Percentiles rank a stretch among this genome's conserved stretches.
phyloP scores from a whole-genome alignment of 1,140 invertebrate species.

The Zaprionus africanus region DNA sequence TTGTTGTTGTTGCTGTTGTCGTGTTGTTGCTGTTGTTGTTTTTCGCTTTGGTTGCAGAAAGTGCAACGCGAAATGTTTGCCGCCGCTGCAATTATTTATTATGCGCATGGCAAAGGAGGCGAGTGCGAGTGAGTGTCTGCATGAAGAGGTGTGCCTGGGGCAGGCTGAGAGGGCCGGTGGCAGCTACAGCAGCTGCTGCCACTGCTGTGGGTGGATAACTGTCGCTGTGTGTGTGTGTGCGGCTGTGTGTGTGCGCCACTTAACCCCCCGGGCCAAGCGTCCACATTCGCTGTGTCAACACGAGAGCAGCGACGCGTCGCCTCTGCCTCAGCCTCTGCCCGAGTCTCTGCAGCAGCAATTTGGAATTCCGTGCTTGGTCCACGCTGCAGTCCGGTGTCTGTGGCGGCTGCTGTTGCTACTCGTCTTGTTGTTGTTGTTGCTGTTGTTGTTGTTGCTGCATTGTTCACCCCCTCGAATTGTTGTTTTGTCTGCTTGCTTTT shows the following conservation, averaged over 20 bases:
- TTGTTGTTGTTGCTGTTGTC: constrained; percentile 24
- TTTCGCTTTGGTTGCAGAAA: constrained; percentile 80
- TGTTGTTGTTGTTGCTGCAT: constrained; percentile 31
- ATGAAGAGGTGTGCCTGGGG: constrained; percentile 5
- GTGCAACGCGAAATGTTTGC: constrained; percentile 78
- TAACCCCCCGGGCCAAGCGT: constrained; percentile 64
- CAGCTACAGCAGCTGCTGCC: constrained; percentile 33
- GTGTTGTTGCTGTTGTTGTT: constrained; percentile 53
- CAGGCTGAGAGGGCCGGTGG: constrained; percentile 12
- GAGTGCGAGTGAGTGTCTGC: too few relatives aligned
- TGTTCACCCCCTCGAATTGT: constrained; percentile 33
- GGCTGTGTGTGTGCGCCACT: constrained; percentile 58
- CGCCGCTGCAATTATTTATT: constrained; percentile 81
- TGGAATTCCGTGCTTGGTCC: constrained; percentile 25
- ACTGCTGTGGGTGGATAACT: constrained; percentile 59
- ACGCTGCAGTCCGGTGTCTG: constrained; percentile 18
- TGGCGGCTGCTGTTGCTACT: constrained; percentile 3
- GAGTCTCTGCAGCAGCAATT: constrained; percentile 42
- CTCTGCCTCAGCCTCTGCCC: constrained; percentile 7
- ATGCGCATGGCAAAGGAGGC: constrained; percentile 53
- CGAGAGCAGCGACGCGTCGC: constrained; percentile 44
- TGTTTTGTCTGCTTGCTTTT: constrained; percentile 31
- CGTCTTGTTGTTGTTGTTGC: not conserved
- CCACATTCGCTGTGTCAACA: constrained; percentile 47
- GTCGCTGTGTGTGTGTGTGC: constrained; percentile 13